Base-by-base conservation (phyloP, 2,888 invertebrate genomes). In the Mimas tiliae region DNA sequence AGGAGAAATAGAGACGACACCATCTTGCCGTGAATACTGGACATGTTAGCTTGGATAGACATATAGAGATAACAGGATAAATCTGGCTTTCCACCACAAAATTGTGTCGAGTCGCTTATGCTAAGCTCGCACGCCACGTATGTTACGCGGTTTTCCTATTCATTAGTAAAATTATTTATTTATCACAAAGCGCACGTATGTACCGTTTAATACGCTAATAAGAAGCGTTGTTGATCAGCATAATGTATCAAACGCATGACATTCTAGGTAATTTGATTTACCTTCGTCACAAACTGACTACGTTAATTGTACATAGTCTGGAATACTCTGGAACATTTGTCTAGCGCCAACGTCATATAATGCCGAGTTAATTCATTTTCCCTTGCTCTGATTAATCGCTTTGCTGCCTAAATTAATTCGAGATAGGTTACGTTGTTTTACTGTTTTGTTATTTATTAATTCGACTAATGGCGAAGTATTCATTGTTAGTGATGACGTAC, bases 221-320 rank as follows among this genome's bases (percentile, higher is more conserved):
- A 55, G 34, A 38, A 55, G 16, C 38, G 38, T 9, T 38, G 55
- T 38, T 55, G 55, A 55, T 53, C 53, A 53, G 33, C n/a, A 34
- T 34, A 55, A 55, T 55, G 38, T 34, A 38, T 55, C 55, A 38
- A 33, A 21, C 51, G 8, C 14, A 52, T 38, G 55, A 55, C 38
- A 34, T 55, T 55, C 19, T 42, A 58, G 38, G 42, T 58, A 58
- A 42, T 19, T 16, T 19, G 58, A 58, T 42, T 58, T 58, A 58
- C 58, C 58, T 58, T 42, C 19, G 58, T 42, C 38, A 58, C 42
- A 58, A 58, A 58, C 53, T 53, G 53, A 53, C 58, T 58, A 38
- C 42, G 38, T 12, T 58, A 42, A 42, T 58, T 58, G 58, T 58
- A 42, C 38, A 58, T 19, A 3, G 55, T 34, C 55, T 55, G 58